Percentiles rank a stretch among this genome's conserved stretches.
phyloP scores from a whole-genome alignment of 2,888 invertebrate species.

The Leptodirus hochenwartii region DNA sequence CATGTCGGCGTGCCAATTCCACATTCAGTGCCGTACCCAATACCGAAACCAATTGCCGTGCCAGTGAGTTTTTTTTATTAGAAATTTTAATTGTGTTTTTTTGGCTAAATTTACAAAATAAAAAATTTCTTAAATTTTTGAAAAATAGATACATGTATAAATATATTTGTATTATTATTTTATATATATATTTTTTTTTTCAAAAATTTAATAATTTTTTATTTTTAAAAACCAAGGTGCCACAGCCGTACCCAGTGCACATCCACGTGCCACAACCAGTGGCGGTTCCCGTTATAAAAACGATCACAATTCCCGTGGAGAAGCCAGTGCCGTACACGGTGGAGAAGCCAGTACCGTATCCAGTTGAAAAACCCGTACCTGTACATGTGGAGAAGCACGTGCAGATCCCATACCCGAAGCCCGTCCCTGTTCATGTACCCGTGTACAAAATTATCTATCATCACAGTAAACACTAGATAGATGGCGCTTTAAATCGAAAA shows the following conservation, averaged over 20 bases:
- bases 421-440: slow-evolving; percentile 50
- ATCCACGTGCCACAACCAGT: slow-evolving; percentile 49
- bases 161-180: too few species aligned
- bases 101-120: too few species aligned
- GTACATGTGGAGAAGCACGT: slow-evolving; percentile 49
- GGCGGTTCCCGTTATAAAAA: slow-evolving; percentile 48
- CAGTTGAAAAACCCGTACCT: slow-evolving; percentile 48
- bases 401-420: slow-evolving; percentile 47
- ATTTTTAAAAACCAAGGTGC: too few species aligned
- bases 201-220: too few species aligned
- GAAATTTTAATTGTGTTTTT: too few species aligned
- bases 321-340: slow-evolving; percentile 56
- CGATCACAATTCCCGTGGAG: slow-evolving; percentile 48
- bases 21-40: slow-evolving; percentile 37
- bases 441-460: slow-evolving; percentile 55
- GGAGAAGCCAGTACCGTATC: slow-evolving; percentile 43
- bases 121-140: too few species aligned
- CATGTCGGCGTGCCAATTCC: slow-evolving; percentile 30
- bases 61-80: too few species aligned
- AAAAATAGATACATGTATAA: too few species aligned
- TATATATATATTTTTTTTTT: too few species aligned
- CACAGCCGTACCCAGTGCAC: slow-evolving; percentile 50
- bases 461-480: slow-evolving; percentile 35
- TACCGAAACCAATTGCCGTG: slow-evolving; percentile 47
- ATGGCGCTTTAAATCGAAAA: too few species aligned